Conservation (phyloP, 2,797 vertebrate species). For the Sebastes diploproa region DNA sequence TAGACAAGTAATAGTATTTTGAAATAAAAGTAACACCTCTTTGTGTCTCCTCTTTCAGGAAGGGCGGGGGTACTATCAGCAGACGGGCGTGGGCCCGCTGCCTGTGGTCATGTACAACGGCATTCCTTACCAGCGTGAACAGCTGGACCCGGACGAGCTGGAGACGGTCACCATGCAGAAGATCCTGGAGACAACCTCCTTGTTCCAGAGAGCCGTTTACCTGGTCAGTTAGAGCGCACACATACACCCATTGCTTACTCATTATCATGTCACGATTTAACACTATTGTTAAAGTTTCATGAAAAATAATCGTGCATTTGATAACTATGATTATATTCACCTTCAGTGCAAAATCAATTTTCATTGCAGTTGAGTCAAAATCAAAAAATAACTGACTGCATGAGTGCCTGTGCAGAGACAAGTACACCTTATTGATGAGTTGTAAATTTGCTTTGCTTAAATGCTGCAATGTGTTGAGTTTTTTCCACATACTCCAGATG, state of each 20-base stretch:
- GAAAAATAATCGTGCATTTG: not conserved
- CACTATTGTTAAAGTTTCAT: not conserved
- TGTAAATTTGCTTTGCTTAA: not conserved
- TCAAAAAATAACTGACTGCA: not conserved
- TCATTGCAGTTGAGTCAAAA: not conserved
- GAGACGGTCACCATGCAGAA: conserved; percentile 98
- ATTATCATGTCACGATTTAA: not conserved
- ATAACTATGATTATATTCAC: not conserved
- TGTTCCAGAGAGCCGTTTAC: conserved; percentile 95
- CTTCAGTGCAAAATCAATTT: not conserved
- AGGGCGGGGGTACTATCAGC: conserved; percentile 89
- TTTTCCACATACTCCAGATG: not conserved
- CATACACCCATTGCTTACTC: not conserved
- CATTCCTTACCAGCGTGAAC: conserved; percentile 91
- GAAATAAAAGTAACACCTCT: no score
- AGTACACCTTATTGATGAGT: not conserved
- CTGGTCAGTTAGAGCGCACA: conserved; percentile 84
- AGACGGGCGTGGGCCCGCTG: conserved; percentile 92
- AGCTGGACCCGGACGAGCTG: conserved; percentile 95
- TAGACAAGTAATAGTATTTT: no score
- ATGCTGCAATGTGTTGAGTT: not conserved
- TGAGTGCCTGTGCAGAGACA: not conserved
- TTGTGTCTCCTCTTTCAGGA: conserved; percentile 76
- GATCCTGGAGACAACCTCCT: conserved; percentile 94
- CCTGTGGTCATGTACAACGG: conserved; percentile 96